phyloP scores from a whole-genome alignment of 2,797 vertebrate genomes.

The Rhynchotus rufescens region DNA sequence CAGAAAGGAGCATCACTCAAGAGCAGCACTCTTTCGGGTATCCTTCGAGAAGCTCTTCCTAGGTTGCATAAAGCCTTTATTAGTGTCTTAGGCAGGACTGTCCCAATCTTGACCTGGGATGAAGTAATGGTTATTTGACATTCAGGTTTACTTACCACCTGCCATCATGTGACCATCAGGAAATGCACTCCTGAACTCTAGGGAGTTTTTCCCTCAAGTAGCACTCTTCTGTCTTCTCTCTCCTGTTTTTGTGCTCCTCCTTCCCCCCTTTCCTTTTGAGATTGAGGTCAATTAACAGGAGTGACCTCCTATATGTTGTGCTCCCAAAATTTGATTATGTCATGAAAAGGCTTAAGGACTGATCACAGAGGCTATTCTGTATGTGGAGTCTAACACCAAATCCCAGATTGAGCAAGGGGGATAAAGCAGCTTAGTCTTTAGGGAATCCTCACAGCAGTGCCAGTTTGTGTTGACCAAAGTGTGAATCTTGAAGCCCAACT shows the following conservation, averaged over 20 bases:
- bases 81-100: neutral
- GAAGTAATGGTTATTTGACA: neutral
- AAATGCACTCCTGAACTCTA: neutral
- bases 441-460: neutral
- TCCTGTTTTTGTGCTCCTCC: neutral
- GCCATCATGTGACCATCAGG: neutral
- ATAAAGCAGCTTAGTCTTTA: neutral
- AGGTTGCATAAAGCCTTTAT: neutral
- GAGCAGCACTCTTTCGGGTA: neutral
- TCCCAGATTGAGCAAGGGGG: neutral
- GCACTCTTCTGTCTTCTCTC: neutral
- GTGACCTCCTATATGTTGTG: neutral
- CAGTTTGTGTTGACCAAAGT: neutral
- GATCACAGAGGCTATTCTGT: neutral
- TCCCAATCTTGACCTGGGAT: neutral
- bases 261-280: neutral
- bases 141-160: neutral
- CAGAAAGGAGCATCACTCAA: neutral
- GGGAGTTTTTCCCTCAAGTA: neutral
- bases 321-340: neutral
- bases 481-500: neutral
- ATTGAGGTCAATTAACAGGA: neutral
- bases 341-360: neutral
- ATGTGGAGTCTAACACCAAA: neutral
- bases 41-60: neutral